Evolutionary conservation across 2,888 invertebrate species (phyloP), one percentile per base, ranked within the genome.

Genomic region (Caenorhabditis doughertyi): DNA sequence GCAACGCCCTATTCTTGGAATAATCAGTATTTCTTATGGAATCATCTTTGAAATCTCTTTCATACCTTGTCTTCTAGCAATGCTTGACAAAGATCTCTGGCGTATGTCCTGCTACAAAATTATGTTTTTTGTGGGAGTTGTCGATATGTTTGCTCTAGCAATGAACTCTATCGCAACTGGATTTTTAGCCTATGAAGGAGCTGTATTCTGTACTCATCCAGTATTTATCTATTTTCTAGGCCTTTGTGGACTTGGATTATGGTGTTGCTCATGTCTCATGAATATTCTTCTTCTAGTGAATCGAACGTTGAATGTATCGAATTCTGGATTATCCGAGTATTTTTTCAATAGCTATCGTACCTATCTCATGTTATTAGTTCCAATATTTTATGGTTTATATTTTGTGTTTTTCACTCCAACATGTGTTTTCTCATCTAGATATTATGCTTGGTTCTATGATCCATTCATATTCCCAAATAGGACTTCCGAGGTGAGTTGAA

Each of bases 71-170:
- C 72, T 81, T 4, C 39, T 39, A 16, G 58, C 68, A 13, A 83
- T 83, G 70, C 68, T 62, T n/a, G 71, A 72, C 21, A 56, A 49
- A 11, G 71, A 72, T 23, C 80, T 82, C 27, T 79, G 62, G 58
- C 51, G 71, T 0, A 47, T 73, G 7, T 70, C 83, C 29, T 84
- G 82, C 60, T 87, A 76, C 80, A 74, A 84, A 56, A 79, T 85
- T 29, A 85, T 85, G 85, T 84, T 84, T 47, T 60, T 60, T n/a
- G 80, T 85, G 18, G 82, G 79, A 0, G 68, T 85, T 1, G 62
- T 81, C 21, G 85, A 85, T 68, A 74, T 84, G 62, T 55, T 62
- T 8, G 73, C 44, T 8, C 44, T 83, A 0, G 56, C 67, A n/a
- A 74, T 83, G 68, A 77, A 77, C 51, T 77, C 76, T 3, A 68